A percentile compares a stretch with the other conserved stretches of the same genome.
phyloP scores from a whole-genome alignment of 2,797 vertebrate genomes.

The Lepilemur septentrionalis region DNA sequence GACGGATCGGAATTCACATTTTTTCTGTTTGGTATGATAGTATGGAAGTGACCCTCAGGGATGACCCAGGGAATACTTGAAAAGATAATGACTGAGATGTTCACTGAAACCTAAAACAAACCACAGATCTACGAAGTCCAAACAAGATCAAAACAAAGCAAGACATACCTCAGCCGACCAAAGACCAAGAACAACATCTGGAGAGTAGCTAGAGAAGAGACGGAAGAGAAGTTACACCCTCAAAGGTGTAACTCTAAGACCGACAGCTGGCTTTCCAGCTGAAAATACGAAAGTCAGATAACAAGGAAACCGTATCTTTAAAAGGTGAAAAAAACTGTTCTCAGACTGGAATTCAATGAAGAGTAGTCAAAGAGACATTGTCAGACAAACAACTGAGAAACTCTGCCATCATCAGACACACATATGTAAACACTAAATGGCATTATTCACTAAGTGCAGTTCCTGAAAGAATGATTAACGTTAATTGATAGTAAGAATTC shows the following conservation, averaged over 20 bases:
- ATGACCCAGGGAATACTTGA: neutral
- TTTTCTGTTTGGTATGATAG: neutral
- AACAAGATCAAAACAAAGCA: neutral
- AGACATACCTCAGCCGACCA: neutral
- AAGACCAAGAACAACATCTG: neutral
- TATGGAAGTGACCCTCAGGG: neutral
- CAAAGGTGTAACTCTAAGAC: too few relatives aligned
- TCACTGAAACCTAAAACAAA: neutral
- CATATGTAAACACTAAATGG: rapidly evolving
- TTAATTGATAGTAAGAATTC: rapidly evolving
- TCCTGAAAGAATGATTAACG: neutral
- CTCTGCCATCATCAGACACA: rapidly evolving
- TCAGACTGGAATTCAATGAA: neutral
- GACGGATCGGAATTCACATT: too few relatives aligned
- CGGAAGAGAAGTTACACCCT: too few relatives aligned
- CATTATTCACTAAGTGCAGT: neutral
- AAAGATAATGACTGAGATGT: neutral
- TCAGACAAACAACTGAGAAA: neutral
- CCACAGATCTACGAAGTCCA: neutral
- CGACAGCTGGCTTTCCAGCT: rapidly evolving
- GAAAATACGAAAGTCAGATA: too few relatives aligned
- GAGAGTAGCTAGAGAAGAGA: neutral
- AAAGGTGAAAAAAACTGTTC: neutral
- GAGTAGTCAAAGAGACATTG: neutral
- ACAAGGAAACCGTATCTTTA: too few relatives aligned